These are phyloP conservation scores for Nebria salina DNA, from an alignment of 2,888 invertebrate genomes.

Conservation along the genomic window DNA sequence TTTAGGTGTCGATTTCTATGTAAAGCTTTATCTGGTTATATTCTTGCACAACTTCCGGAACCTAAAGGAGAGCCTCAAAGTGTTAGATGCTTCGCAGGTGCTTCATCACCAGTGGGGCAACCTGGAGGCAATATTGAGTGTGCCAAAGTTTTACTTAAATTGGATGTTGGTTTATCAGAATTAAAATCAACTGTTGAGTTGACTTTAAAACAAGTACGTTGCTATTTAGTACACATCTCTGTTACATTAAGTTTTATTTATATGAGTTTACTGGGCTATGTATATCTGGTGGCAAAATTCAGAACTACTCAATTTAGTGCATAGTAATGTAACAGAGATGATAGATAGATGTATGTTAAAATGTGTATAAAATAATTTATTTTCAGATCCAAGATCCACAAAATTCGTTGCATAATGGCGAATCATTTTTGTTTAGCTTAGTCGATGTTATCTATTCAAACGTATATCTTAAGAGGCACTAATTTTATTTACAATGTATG, in stretches of 20 bases:
- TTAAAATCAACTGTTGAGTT: slow-evolving; percentile 61
- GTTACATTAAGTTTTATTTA: too few relatives aligned
- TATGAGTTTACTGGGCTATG: too few relatives aligned
- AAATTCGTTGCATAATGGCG: slow-evolving; percentile 67
- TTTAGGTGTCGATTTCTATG: slow-evolving; percentile 63
- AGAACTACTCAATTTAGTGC: too few relatives aligned
- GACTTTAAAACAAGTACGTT: slow-evolving; percentile 58
- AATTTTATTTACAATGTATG: slow-evolving; percentile 10
- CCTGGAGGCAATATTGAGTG: slow-evolving; percentile 60
- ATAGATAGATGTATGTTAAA: neutral
- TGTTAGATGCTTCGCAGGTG: slow-evolving; percentile 56
- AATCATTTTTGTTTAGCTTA: slow-evolving; percentile 32
- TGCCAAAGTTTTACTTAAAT: slow-evolving; percentile 57
- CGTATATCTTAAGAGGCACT: slow-evolving; percentile 32
- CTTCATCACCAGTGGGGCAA: slow-evolving; percentile 59
- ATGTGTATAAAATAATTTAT: slow-evolving; percentile 15
- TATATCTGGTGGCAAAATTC: too few relatives aligned
- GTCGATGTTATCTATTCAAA: slow-evolving; percentile 38
- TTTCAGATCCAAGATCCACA: slow-evolving; percentile 65
- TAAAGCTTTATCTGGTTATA: slow-evolving; percentile 65
- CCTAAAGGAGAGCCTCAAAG: slow-evolving; percentile 62
- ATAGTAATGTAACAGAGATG: too few relatives aligned
- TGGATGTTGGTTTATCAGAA: slow-evolving; percentile 61
- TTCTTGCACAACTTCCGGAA: slow-evolving; percentile 68
- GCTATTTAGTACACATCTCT: too few relatives aligned